phyloP scores from a whole-genome alignment of 2,797 vertebrate species.

The Muraenolepis orangiensis region DNA sequence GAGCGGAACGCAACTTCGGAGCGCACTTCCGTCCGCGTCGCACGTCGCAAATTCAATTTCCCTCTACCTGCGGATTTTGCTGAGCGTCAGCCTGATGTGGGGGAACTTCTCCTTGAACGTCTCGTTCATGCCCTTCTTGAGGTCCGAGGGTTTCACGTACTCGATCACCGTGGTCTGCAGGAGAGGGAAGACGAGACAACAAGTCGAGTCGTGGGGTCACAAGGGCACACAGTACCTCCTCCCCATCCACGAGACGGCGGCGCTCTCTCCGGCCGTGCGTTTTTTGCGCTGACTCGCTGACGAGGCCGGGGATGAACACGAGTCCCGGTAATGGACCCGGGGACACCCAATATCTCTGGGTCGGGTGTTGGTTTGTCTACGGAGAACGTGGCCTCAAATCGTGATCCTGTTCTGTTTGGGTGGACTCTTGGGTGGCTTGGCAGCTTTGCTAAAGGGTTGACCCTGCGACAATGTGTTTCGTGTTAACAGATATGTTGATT shows the following conservation, averaged over 20 bases:
- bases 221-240: too few species aligned
- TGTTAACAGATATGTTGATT: neutral
- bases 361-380: neutral
- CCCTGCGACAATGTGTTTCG: neutral
- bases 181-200: constrained; percentile 43
- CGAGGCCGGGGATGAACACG: too few species aligned
- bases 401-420: neutral
- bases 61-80: constrained; percentile 94
- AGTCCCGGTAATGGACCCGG: neutral
- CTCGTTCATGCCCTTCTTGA: constrained; percentile 99
- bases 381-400: neutral
- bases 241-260: too few species aligned
- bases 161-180: constrained; percentile 97
- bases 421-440: neutral
- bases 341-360: neutral
- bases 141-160: constrained; percentile 98
- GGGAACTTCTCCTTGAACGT: constrained; percentile 99
- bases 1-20: too few species aligned
- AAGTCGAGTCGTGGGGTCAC: constrained; percentile 17
- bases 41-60: neutral
- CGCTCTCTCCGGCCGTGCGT: neutral
- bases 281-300: neutral
- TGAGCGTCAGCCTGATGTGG: constrained; percentile 93
- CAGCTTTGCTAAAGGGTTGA: neutral
- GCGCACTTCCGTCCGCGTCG: neutral